Evolutionary conservation across 2,797 vertebrate species (phyloP), one percentile per base, ranked within the genome.

Genomic region (Clangula hyemalis): DNA sequence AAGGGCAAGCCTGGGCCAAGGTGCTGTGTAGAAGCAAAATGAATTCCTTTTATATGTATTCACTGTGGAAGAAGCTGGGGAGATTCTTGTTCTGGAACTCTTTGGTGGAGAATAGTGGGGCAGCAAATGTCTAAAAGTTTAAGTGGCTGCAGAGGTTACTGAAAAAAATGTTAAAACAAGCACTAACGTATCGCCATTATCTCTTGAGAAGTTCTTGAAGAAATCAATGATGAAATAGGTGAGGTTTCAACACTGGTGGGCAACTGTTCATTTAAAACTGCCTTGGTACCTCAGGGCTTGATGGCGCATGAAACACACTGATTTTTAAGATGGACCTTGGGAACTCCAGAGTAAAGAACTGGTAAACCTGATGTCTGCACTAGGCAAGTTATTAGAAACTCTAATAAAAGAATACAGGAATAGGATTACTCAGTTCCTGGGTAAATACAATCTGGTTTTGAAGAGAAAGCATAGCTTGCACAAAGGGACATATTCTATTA

Each of bases 101-200:
- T 17, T 74, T 34, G 18, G 25, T 45, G 10, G 27, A 79, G 49
- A 80, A 49, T 34, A 71, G 73, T 2, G 13, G 16, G 4, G 4
- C 34, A 81, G 27, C 4, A 93, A 51, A 54, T 34, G 58, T 1
- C 32, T 74, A 49, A 83, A 71, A 80, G 57, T 68, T 64, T 41
- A 83, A 71, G 36, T 15, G 15, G 4, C 24, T 92, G 38, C 45
- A 69, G 66, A 81, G 51, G 32, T 41, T 77, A 49, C 51, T 36
- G 49, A 84, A 38, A 9, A 73, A 76, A 62, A 53, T 43, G 34
- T 58, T 57, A 78, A 84, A 78, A 90, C 11, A 2, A 62, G 34
- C 5, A 24, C 9, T 49, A 65, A 39, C 0, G 0, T 15, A 39
- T 16, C 4, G 22, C 8, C 10, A 5, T 28, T 45, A 36, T 32